These are phyloP conservation scores for Oxygymnocypris stewartii DNA, from an alignment of 2,113 vertebrate species.

Conservation along the genomic window DNA sequence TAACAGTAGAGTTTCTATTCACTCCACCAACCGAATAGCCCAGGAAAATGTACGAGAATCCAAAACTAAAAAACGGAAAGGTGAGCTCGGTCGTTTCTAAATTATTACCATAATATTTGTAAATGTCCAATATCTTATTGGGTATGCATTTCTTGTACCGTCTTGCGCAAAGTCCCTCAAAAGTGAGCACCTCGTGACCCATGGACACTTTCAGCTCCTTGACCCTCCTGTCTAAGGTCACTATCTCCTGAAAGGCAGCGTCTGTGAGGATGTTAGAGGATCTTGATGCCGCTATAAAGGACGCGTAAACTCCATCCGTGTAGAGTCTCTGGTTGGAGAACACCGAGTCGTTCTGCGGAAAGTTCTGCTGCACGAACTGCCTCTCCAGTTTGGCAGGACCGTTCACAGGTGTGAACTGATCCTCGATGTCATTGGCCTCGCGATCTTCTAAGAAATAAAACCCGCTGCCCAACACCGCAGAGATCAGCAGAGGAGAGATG, in stretches of 20 bases:
- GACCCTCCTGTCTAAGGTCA: conserved; percentile 55
- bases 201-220: conserved; percentile 27
- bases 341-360: conserved; percentile 61
- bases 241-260: conserved; percentile 58
- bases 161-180: conserved; percentile 54
- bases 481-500: conserved; percentile 64
- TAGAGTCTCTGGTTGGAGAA: conserved; percentile 69
- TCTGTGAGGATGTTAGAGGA: conserved; percentile 53
- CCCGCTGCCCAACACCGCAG: conserved; percentile 65
- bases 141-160: conserved; percentile 52
- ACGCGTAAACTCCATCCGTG: conserved; percentile 64
- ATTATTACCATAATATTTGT: conserved; percentile 45
- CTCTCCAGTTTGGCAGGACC: conserved; percentile 73
- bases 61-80: conserved; percentile 44
- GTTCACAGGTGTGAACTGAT: conserved; percentile 71
- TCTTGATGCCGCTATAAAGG: conserved; percentile 62
- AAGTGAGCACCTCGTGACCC: conserved; percentile 49
- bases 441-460: conserved; percentile 60
- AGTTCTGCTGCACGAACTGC: conserved; percentile 63
- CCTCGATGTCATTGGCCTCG: conserved; percentile 68
- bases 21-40: conserved; percentile 69
- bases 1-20: conserved; percentile 7
- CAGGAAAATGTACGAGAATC: conserved; percentile 54
- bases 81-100: conserved; percentile 52
- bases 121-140: conserved; percentile 56